Base-by-base conservation (phyloP, 92 coral and sea anemone genomes). In the Zoanthus sociatus region DNA sequence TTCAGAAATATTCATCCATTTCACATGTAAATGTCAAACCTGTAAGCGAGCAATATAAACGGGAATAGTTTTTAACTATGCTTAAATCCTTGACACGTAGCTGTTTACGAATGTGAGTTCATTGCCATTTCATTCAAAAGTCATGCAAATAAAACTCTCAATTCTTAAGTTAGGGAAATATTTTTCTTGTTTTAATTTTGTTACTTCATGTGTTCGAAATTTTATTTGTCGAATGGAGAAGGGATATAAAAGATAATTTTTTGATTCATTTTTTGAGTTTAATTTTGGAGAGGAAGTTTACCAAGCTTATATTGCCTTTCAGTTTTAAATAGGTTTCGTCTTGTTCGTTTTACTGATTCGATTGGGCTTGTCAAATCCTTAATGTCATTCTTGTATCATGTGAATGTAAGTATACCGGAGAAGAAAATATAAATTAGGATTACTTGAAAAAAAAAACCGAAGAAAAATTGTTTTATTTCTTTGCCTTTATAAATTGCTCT, bases 31-130 rank as follows among this genome's bases (percentile, higher is more conserved):
- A 63, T 63, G 8, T 51, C 16, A 46, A 45, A 79, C 18, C 26
- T 26, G 26, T 26, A 48, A 61, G 31, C 33, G 37, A 33, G 53
- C 84, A 68, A 61, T 68, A 61, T 79, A 56, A 18, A 30, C 6
- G 58, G 71, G 51, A 45, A 55, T 37, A 33, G 1, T 69, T 69
- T 69, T 30, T 7, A 79, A 32, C 18, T 20, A 31, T 68, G 51
- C 71, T 58, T 7, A n/a, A 68, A 79, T 8, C 42, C 9, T 79
- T 61, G 84, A 61, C 84, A 79, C 72, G 74, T 58, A 51, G 51
- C 50, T 32, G 32, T 56, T 61, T 61, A 58, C 84, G 18, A 79
- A 31, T 68, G 18, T 15, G 42, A 31, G 46, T 78, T 32, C 70
- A n/a, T 60, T 60, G 31, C 84, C 9, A 20, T 47, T 60, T 79